Evolutionary conservation across 2,113 vertebrate genomes (phyloP).

Genomic region (Circaetus gallicus): DNA sequence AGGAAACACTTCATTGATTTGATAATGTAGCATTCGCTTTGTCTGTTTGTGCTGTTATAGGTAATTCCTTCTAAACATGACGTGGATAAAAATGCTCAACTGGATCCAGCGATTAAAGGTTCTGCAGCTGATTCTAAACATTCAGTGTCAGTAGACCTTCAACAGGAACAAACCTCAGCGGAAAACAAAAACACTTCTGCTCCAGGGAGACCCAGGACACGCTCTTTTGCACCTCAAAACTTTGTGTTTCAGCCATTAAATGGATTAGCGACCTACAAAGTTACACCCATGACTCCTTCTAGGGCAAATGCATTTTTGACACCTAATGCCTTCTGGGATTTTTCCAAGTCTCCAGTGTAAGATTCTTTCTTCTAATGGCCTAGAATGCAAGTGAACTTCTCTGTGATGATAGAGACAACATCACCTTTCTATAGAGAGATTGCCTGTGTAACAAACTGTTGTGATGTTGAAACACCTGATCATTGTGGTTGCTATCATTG

Average conservation of each 20-base stretch:
- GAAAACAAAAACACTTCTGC: background rate
- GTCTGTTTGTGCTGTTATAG: background rate
- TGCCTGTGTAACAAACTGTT: background rate
- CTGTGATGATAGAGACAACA: background rate
- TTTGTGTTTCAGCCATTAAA: slow-evolving; percentile 86
- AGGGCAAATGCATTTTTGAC: slow-evolving; percentile 80
- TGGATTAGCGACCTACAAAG: slow-evolving; percentile 77
- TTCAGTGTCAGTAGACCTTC: background rate
- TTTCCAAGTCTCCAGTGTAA: slow-evolving; percentile 58
- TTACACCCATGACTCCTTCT: slow-evolving; percentile 80
- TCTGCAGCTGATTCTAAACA: background rate
- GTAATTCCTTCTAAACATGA: slow-evolving; percentile 12
- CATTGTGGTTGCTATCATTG: accelerated
- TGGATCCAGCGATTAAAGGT: background rate
- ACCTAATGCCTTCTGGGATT: slow-evolving; percentile 71
- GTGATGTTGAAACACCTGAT: background rate
- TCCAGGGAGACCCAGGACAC: slow-evolving; percentile 34
- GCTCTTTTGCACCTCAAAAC: slow-evolving; percentile 88
- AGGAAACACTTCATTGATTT: background rate
- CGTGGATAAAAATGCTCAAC: background rate
- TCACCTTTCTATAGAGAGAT: background rate
- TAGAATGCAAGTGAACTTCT: background rate
- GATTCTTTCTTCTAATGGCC: background rate
- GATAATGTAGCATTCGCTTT: background rate
- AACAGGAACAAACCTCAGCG: background rate